Evolutionary conservation across 2,113 vertebrate species (phyloP).

Genomic region (Crotophaga sulcirostris): DNA sequence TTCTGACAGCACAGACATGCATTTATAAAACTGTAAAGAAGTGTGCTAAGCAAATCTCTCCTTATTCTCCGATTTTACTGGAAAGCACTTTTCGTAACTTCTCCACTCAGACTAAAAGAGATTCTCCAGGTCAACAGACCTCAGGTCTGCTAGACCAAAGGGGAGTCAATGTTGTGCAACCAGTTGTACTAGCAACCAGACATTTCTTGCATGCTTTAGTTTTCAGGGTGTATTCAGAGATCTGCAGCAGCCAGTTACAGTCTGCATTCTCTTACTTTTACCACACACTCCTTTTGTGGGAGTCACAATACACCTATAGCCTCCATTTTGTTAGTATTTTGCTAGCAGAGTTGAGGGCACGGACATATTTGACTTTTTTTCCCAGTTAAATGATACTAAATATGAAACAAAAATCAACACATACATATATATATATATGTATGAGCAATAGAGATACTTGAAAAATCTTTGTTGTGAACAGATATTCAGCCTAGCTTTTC

Average conservation of each 20-base stretch:
- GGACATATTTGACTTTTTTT: background rate
- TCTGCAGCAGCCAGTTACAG: conserved; percentile 1
- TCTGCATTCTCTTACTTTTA: conserved; percentile 18
- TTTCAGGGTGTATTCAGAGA: conserved; percentile 55
- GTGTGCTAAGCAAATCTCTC: background rate
- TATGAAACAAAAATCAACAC: background rate
- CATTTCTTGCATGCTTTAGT: conserved; percentile 43
- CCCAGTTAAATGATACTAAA: background rate
- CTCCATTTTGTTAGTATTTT: background rate
- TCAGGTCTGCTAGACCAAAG: conserved; percentile 19
- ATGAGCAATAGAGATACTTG: background rate
- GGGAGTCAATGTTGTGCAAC: conserved; percentile 52
- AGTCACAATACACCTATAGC: background rate
- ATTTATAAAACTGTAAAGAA: background rate
- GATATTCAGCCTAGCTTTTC: background rate
- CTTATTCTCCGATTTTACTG: background rate
- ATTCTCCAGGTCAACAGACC: conserved; percentile 26
- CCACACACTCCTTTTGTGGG: background rate
- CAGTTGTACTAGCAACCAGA: conserved; percentile 48
- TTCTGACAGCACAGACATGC: rapidly evolving
- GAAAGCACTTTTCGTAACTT: background rate
- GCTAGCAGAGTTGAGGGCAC: background rate
- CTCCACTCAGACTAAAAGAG: background rate
- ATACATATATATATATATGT: background rate
- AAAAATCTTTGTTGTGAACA: background rate